Percentiles rank a stretch among this genome's conserved stretches.
Conservation (phyloP, 2,113 vertebrate species). For the Malurus alboscapulatus region DNA sequence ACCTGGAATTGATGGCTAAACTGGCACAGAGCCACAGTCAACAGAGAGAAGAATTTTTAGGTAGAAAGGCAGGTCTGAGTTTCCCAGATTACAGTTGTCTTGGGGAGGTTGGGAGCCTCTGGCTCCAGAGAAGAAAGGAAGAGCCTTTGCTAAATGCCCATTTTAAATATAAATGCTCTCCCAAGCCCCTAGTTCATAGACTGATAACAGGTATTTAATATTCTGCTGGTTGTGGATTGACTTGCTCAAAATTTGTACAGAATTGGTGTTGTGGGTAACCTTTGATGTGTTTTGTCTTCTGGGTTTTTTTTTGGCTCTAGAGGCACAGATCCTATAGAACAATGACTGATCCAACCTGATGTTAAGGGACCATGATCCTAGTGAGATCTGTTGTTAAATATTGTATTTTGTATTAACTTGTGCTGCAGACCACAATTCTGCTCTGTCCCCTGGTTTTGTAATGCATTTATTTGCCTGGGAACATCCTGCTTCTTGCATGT, state of each 20-base stretch:
- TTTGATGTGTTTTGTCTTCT: not conserved
- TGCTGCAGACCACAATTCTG: not conserved
- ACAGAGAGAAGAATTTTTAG: not conserved
- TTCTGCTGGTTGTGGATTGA: not conserved
- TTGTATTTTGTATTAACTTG: not conserved
- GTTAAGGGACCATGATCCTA: not conserved
- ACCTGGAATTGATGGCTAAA: not conserved
- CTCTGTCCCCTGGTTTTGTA: not conserved
- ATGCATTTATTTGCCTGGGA: not conserved
- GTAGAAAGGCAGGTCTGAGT: not conserved
- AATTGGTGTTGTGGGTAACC: not conserved
- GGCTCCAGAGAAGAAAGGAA: not conserved
- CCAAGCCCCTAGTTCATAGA: not conserved
- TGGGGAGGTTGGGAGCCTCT: not conserved
- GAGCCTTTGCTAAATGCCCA: not conserved
- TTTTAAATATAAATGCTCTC: not conserved
- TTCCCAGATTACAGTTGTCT: not conserved
- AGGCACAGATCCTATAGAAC: not conserved
- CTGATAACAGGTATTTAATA: not conserved
- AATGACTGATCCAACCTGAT: not conserved
- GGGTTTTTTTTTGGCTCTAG: not conserved
- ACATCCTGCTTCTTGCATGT: not conserved
- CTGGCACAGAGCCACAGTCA: slow-evolving; percentile 5
- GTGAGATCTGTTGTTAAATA: not conserved
- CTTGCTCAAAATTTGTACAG: not conserved